Evolutionary conservation across 64 coral and sea anemone genomes (phyloP).

Genomic region (Platygyra sinensis): DNA sequence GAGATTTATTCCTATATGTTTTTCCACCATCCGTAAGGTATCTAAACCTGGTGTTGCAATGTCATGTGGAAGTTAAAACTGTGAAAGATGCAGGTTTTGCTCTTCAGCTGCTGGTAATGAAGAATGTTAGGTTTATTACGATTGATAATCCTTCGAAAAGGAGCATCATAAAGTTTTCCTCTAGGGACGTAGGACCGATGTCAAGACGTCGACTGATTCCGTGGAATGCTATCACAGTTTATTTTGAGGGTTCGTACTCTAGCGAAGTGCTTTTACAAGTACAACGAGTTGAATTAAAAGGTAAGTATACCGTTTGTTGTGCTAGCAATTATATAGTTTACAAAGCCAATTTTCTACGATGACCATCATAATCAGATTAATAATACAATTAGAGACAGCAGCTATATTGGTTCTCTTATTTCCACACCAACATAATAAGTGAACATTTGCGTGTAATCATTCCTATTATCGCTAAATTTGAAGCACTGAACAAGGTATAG

Average conservation of each 20-base stretch:
- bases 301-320: neutral
- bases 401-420: too few species aligned
- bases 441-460: too few species aligned
- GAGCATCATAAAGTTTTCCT: neutral
- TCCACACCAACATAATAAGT: too few species aligned
- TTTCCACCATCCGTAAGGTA: neutral
- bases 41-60: neutral
- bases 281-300: neutral
- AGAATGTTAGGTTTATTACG: neutral
- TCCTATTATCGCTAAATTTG: too few species aligned
- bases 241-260: neutral
- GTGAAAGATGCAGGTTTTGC: neutral
- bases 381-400: too few species aligned
- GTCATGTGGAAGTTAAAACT: neutral
- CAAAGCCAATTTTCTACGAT: too few species aligned
- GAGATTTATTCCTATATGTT: neutral
- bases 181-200: neutral
- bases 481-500: too few species aligned
- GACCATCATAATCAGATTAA: too few species aligned
- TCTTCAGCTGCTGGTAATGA: neutral
- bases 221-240: neutral
- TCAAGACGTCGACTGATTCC: neutral
- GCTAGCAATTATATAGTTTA: too few species aligned
- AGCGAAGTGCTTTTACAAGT: constrained; percentile 10
- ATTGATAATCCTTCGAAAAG: neutral